These are phyloP conservation scores for Stenotaenia linearis DNA, from an alignment of 2,888 invertebrate species.

Conservation along the genomic window DNA sequence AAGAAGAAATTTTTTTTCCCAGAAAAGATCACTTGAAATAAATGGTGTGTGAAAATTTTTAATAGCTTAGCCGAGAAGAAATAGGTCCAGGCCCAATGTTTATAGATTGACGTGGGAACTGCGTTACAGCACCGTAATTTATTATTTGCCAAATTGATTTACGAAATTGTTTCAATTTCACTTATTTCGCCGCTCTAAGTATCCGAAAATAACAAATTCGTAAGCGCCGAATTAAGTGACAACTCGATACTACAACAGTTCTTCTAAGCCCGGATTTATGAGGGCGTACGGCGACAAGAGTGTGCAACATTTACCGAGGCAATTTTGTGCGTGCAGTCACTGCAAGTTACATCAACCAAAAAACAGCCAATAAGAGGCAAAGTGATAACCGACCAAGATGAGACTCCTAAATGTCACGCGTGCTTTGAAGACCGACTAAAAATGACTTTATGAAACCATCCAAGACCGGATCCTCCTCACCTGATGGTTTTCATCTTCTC, in stretches of 20 bases:
- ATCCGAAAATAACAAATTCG: neutral
- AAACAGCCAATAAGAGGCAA: slow-evolving; percentile 15
- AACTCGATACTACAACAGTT: neutral
- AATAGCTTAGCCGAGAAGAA: too few relatives aligned
- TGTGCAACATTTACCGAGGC: slow-evolving; percentile 15
- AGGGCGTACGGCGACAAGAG: slow-evolving; percentile 1
- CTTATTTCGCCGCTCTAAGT: neutral
- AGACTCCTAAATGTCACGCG: slow-evolving; percentile 19
- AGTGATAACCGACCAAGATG: slow-evolving; percentile 15
- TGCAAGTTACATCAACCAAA: slow-evolving; percentile 10
- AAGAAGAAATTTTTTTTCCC: too few relatives aligned
- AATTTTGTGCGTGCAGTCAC: slow-evolving; percentile 14
- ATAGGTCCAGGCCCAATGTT: too few relatives aligned
- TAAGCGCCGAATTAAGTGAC: neutral
- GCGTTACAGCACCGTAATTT: too few relatives aligned
- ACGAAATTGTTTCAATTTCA: neutral
- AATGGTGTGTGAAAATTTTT: too few relatives aligned
- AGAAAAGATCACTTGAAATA: too few relatives aligned
- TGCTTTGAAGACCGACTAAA: slow-evolving; percentile 15
- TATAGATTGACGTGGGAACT: too few relatives aligned
- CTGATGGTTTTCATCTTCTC: slow-evolving; percentile 19
- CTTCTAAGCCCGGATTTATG: neutral
- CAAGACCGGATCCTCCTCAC: slow-evolving; percentile 15
- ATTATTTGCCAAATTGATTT: neutral
- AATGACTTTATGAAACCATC: slow-evolving; percentile 19